Evolutionary conservation across 2,113 vertebrate genomes (phyloP).

Genomic region (Nymphicus hollandicus): DNA sequence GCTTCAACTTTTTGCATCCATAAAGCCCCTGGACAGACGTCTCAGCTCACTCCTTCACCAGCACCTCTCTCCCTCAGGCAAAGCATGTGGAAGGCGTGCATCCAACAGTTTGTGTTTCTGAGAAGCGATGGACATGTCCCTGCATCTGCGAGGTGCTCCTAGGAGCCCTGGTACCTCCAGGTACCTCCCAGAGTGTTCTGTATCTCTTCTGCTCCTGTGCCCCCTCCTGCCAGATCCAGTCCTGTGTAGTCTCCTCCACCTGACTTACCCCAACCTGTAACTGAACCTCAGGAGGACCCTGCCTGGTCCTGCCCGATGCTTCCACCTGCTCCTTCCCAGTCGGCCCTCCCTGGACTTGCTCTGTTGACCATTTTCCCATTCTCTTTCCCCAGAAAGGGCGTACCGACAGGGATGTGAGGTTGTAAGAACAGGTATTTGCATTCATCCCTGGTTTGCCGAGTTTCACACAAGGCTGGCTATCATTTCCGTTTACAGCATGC

Average conservation of each 20-base stretch:
- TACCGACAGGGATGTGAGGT: background rate
- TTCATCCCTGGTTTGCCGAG: background rate
- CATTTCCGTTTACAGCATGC: background rate
- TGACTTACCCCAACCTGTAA: background rate
- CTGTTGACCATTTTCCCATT: background rate
- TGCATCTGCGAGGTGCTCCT: background rate
- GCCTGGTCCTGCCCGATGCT: background rate
- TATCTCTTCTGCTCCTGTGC: background rate
- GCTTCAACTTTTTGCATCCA: background rate
- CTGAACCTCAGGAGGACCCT: background rate
- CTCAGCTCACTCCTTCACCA: background rate
- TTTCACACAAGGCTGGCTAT: background rate
- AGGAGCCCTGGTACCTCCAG: background rate
- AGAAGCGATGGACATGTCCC: accelerated
- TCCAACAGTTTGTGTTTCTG: background rate
- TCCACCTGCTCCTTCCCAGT: background rate
- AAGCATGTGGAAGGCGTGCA: accelerated
- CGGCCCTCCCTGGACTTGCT: background rate
- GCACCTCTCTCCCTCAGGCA: background rate
- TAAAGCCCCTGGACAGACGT: background rate
- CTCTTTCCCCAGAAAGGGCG: background rate
- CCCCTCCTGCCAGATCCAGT: accelerated
- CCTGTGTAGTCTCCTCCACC: background rate
- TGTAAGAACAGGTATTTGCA: background rate
- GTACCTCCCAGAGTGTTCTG: background rate